Evolutionary conservation across 2,113 vertebrate genomes (phyloP), one percentile per base, ranked within the genome.

Genomic region (Azemiops feae): DNA sequence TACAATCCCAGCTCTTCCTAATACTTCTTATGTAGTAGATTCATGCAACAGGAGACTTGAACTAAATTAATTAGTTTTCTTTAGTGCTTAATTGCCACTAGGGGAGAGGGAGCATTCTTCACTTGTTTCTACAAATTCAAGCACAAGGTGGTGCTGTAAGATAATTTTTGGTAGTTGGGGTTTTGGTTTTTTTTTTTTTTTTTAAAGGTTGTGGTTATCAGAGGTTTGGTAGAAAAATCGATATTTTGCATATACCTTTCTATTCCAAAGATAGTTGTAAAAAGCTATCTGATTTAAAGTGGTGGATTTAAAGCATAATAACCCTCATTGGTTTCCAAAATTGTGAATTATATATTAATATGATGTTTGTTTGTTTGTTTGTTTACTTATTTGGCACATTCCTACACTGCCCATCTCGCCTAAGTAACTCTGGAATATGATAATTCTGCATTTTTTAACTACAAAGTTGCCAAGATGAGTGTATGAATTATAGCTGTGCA

Each of bases 91-190:
- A 89, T 22, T 89, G 8, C 8, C 54, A 34, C 20, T 10, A 55
- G 2, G 5, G 5, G 11, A 30, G 50, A 25, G 6, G 5, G 12
- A 50, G 10, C 14, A 45, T 2, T 5, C 16, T 30, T 7, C 53
- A 9, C 1, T 34, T 58, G 64, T 2, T 53, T 91, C 91, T 90
- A 52, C 18, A 54, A 5, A 20, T 45, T 55, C 7, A n/a, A 57
- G 34, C 96, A 94, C 94, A 39, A 97, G 97, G 89, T 95, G 97
- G 95, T 60, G 91, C 92, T 94, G 43, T 10, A 93, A 89, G 89
- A 95, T 92, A 12, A 22, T 85, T 60, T 34, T 87, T 85, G 23
- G 45, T 16, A 55, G 34, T 6, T 12, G 10, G 39, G 30, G 3
- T 8, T 91, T 74, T 22, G 10, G 30, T 89, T 54, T 88, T 88